Base-by-base conservation (phyloP, 2,797 vertebrate genomes). In the Gorsachius magnificus region DNA sequence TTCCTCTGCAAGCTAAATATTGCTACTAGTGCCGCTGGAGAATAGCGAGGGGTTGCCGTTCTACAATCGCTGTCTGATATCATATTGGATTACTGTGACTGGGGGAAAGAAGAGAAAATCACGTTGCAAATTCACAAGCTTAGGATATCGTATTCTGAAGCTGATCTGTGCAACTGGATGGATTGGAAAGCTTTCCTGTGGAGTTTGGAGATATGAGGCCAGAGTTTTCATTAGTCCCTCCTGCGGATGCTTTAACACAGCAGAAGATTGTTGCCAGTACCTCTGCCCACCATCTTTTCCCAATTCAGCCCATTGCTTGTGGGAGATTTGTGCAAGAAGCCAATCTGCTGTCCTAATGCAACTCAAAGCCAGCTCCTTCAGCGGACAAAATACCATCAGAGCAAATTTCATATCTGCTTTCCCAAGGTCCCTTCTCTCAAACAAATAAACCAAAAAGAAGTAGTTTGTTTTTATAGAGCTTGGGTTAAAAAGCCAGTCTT, bases 341-440 rank as follows among this genome's bases (percentile, higher is more conserved):
- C 48, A 38, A 83, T 86, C 93, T 88, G 69, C 79, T 93, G 19
- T 96, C 83, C 82, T 79, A 91, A 71, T 13, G 58, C 84, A 93
- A 83, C 58, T 83, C 82, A 81, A 94, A 96, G 88, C 82, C 88
- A 95, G 33, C n/a, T 94, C 68, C 75, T 95, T 93, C 72, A 63
- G 93, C 0, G 12, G 78, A 74, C 46, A 69, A 89, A 93, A 96
- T 22, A 79, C 61, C 87, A 57, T 57, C 79, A 48, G 69, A 86
- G 65, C 54, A 86, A 66, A 91, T 83, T 89, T 76, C 6, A 0
- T 91, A 91, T 95, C 92, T 96, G 90, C 90, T 94, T 96, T 94
- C 95, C 89, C 95, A 95, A 96, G 90, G 84, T 91, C 82, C 87
- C 74, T 86, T 93, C 69, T 81, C 75, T 93, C 94, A 92, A 95